Conservation (phyloP, 2,888 invertebrate species). For the Trichacis sp. region DNA sequence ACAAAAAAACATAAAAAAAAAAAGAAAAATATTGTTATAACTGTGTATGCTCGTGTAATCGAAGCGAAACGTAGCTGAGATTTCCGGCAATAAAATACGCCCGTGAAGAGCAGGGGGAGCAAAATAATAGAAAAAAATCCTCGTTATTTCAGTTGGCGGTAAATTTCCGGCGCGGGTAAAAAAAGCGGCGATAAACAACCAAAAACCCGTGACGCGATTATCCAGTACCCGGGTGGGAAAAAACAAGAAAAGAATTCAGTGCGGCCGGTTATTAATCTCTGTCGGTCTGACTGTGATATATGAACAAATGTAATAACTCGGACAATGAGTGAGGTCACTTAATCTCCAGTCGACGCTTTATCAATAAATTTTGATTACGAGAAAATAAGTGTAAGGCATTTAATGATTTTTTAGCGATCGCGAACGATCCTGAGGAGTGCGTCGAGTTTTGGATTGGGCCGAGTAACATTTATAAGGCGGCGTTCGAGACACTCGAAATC, state of each 20-base stretch:
- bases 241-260: not conserved
- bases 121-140: conserved; percentile 17
- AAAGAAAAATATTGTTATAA: conserved; percentile 62
- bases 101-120: conserved; percentile 31
- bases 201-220: not conserved
- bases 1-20: conserved; percentile 29
- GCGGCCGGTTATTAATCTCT: conserved; percentile 1
- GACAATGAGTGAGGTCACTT: not conserved
- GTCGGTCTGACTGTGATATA: conserved; percentile 18
- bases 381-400: not conserved
- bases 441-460: conserved; percentile 46
- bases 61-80: conserved; percentile 46
- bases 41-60: conserved; percentile 57
- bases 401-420: conserved; percentile 38
- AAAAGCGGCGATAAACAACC: too few species aligned
- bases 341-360: conserved; percentile 12
- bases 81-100: conserved; percentile 59
- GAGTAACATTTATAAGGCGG: conserved; percentile 42
- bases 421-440: conserved; percentile 55
- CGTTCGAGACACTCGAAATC: conserved; percentile 61
- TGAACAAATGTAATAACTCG: conserved; percentile 11
- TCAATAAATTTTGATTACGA: conserved; percentile 5
- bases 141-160: conserved; percentile 18
- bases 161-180: conserved; percentile 3
- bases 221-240: not conserved